Evolutionary conservation across 2,888 invertebrate genomes (phyloP).

Genomic region (Barypeithes pellucidus): DNA sequence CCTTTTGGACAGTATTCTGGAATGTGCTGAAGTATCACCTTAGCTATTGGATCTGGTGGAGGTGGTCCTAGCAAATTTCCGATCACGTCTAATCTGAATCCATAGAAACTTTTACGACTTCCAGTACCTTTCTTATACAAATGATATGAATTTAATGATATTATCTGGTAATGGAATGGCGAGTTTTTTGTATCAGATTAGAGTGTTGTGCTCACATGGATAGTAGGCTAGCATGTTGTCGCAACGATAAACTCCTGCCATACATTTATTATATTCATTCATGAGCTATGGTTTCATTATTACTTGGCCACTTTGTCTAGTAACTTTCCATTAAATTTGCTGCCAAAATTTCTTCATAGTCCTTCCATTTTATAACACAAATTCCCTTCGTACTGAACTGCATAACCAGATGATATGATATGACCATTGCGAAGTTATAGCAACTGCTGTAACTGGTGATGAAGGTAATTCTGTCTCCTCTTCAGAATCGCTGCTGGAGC

Average conservation of each 20-base stretch:
- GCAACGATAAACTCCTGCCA: constrained; percentile 46
- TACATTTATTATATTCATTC: constrained; percentile 53
- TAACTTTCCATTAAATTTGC: constrained; percentile 46
- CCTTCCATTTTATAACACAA: constrained; percentile 56
- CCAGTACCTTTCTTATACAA: constrained; percentile 48
- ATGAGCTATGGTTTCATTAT: too few species aligned
- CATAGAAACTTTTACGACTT: constrained; percentile 48
- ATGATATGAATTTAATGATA: constrained; percentile 50
- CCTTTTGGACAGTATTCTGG: constrained; percentile 51
- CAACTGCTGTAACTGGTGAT: not conserved
- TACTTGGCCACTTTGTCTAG: constrained; percentile 25
- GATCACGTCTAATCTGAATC: constrained; percentile 47
- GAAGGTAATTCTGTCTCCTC: constrained; percentile 1
- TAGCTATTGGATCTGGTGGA: constrained; percentile 41
- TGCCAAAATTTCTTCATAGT: constrained; percentile 55
- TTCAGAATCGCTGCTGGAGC: not conserved
- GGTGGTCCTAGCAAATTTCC: constrained; percentile 50
- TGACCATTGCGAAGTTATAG: not conserved
- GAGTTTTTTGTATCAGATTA: constrained; percentile 54
- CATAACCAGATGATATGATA: constrained; percentile 25
- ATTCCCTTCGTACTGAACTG: constrained; percentile 38
- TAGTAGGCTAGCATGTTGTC: constrained; percentile 53
- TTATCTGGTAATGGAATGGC: constrained; percentile 53
- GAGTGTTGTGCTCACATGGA: constrained; percentile 53
- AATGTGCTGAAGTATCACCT: constrained; percentile 35